Percentiles rank a stretch among this genome's conserved stretches.
phyloP scores from a whole-genome alignment of 2,888 invertebrate genomes.

The Limnephilus lunatus region DNA sequence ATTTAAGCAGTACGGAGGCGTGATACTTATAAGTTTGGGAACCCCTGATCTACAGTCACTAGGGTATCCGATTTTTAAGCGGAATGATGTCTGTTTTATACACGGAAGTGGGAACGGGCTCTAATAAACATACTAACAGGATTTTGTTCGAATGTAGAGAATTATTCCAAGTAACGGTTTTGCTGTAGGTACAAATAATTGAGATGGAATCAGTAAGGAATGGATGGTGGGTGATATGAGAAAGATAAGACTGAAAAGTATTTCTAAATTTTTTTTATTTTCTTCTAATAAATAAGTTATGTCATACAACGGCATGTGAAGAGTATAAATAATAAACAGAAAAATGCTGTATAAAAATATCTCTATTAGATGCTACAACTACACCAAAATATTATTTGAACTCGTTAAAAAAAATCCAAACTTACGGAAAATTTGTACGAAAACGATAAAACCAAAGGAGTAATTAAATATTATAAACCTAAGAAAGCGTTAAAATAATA shows the following conservation, averaged over 20 bases:
- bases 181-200: no score
- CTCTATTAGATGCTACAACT: slow-evolving; percentile 63
- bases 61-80: no score
- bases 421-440: slow-evolving; percentile 66
- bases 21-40: no score
- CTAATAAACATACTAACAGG: no score
- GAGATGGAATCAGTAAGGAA: neutral
- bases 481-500: slow-evolving; percentile 39
- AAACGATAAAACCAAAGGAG: slow-evolving; percentile 55
- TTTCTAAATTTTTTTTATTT: slow-evolving; percentile 71
- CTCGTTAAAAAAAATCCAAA: slow-evolving; percentile 67
- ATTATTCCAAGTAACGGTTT: neutral
- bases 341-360: slow-evolving; percentile 65
- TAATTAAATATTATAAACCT: slow-evolving; percentile 45
- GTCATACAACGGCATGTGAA: slow-evolving; percentile 76
- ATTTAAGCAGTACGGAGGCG: no score
- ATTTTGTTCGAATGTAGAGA: no score
- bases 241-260: slow-evolving; percentile 8
- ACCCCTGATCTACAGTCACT: no score
- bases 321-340: slow-evolving; percentile 74
- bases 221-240: neutral
- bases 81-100: no score
- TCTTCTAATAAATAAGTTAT: slow-evolving; percentile 77
- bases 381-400: slow-evolving; percentile 53
- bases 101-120: no score